phyloP scores from a whole-genome alignment of 2,113 vertebrate genomes.

The Vimba vimba region DNA sequence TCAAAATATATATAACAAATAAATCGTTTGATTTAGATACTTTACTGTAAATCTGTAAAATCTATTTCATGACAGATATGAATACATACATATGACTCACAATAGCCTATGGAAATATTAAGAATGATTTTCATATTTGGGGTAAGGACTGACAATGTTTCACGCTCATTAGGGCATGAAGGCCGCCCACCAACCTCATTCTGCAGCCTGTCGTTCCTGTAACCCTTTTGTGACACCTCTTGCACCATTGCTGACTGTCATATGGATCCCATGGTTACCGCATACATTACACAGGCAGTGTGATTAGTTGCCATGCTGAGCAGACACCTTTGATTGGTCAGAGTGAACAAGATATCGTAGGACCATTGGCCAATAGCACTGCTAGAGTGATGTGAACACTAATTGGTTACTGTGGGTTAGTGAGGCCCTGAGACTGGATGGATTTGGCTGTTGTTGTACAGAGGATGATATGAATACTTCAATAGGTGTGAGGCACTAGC shows the following conservation, averaged over 20 bases:
- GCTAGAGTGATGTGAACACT: not conserved
- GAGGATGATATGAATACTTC: conserved; percentile 35
- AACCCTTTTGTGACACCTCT: not conserved
- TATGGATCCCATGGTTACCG: conserved; percentile 34
- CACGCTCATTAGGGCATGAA: not conserved
- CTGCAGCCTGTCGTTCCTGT: conserved; percentile 22
- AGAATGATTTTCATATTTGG: not conserved
- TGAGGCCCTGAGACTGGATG: not conserved
- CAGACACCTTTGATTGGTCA: conserved; percentile 19
- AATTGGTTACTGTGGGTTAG: conserved; percentile 13
- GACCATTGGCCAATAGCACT: not conserved
- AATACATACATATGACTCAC: not conserved
- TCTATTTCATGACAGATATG: not conserved
- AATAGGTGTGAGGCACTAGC: not conserved
- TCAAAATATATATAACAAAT: not conserved
- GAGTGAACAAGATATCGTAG: not conserved
- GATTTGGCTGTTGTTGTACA: conserved; percentile 5
- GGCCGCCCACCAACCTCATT: conserved; percentile 11
- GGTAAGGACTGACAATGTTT: not conserved
- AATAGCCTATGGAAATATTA: not conserved
- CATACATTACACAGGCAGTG: conserved; percentile 25
- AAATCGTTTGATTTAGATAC: not conserved
- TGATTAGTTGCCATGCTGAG: conserved; percentile 26
- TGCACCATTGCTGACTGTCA: conserved; percentile 14
- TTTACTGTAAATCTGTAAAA: not conserved